phyloP scores from a whole-genome alignment of 2,797 vertebrate species.

The Bovichtus diacanthus region DNA sequence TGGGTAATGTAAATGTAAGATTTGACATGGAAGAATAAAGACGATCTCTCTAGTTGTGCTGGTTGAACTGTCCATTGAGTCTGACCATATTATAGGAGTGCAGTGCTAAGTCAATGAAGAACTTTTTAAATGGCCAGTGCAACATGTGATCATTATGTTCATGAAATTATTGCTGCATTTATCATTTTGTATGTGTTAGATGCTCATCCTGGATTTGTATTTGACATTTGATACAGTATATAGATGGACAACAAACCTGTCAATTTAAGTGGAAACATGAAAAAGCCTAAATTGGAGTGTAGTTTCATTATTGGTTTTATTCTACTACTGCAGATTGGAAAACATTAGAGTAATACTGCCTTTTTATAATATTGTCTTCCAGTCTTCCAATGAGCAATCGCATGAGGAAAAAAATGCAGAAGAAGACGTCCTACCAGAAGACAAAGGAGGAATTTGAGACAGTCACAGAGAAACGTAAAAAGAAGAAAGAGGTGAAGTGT shows the following conservation, averaged over 20 bases:
- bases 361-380: not conserved
- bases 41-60: no score
- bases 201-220: no score
- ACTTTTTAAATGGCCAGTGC: not conserved
- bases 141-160: not conserved
- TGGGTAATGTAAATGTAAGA: no score
- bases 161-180: not conserved
- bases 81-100: not conserved
- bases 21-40: no score
- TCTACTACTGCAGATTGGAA: not conserved
- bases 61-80: not conserved
- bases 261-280: not conserved
- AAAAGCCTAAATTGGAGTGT: not conserved
- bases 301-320: not conserved
- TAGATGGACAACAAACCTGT: no score
- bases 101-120: not conserved
- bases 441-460: constrained; percentile 92
- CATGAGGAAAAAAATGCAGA: constrained; percentile 83
- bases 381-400: constrained; percentile 79
- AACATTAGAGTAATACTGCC: not conserved
- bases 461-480: constrained; percentile 82
- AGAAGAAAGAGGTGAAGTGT: constrained; percentile 90
- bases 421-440: constrained; percentile 92
- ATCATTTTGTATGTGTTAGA: not conserved
- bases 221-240: no score